Evolutionary conservation across 1,140 invertebrate genomes (phyloP).

Genomic region (Trachymyrmex cornetzi): DNA sequence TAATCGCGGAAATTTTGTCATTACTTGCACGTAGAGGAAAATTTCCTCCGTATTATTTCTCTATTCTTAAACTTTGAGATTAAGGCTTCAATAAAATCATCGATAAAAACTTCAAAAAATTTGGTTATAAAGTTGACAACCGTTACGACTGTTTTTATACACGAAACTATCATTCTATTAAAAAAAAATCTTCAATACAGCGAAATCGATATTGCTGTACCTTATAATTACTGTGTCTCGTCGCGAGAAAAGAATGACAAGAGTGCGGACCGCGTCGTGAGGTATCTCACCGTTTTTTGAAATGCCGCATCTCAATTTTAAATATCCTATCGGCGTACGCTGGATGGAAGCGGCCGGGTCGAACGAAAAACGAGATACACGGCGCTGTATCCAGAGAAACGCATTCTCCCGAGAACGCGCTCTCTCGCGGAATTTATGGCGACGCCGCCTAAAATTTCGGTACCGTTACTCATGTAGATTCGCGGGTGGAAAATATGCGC

Average conservation of each 20-base stretch:
- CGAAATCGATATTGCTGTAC: not conserved
- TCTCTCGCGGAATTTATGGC: conserved; percentile 55
- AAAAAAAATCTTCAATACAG: not conserved
- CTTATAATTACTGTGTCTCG: not conserved
- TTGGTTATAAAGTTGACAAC: not conserved
- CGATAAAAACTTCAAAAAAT: not conserved
- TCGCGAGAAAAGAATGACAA: not conserved
- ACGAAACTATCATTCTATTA: not conserved
- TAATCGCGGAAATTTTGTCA: not conserved
- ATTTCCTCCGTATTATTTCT: not conserved
- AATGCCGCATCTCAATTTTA: conserved; percentile 35
- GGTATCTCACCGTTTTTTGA: not conserved
- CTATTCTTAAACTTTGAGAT: not conserved
- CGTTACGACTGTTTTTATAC: not conserved
- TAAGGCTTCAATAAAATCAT: not conserved
- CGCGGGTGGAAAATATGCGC: conserved; percentile 45
- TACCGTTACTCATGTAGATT: conserved; percentile 64
- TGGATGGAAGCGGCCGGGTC: conserved; percentile 19
- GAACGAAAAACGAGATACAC: conserved; percentile 34
- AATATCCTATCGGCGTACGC: conserved; percentile 37
- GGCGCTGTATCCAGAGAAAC: conserved; percentile 2
- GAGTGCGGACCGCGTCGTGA: not conserved
- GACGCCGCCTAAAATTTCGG: conserved; percentile 58
- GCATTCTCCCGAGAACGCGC: conserved; percentile 27
- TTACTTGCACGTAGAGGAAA: not conserved